Evolutionary conservation across 1,140 invertebrate genomes (phyloP), one percentile per base, ranked within the genome.

Genomic region (Zaprionus nigranus): DNA sequence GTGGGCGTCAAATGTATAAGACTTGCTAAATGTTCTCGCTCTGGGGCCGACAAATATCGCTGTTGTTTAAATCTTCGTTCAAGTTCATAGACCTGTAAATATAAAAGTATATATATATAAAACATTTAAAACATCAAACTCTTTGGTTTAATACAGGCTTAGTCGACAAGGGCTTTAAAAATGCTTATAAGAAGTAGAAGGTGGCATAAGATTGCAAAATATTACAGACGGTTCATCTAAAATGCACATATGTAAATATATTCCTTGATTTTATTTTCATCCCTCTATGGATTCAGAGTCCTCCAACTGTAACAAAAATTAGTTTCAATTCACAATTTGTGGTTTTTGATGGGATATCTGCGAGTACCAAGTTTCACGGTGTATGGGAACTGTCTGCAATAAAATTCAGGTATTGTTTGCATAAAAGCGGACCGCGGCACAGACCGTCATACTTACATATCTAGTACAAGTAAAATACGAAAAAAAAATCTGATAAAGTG

Each of bases 61-160:
- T 97, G 96, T 93, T 97, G 96, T 92, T 99, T 99, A 94, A 99
- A 99, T 90, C 98, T 94, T 92, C 98, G 95, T 93, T 99, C 99
- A 91, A 99, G 93, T 94, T 99, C 98, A 94, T 98, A 99, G 40
- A 99, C 98, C 96, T 99, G 93, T 17, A 93, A 93, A n/a, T 28
- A 64, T 60, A 15, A 53, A 57, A 6, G 51, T n/a, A 46, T 22
- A n/a, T 36, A 61, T 15, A 49, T 57, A 11, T 7, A 15, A 20
- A 36, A 36, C 6, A n/a, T 22, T n/a, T n/a, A 17, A 11, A 46
- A 17, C n/a, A 17, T 22, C 6, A 9, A 11, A 40, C 15, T 40
- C 6, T 6, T 40, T 6, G 38, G 0, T 15, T n/a, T 30, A 2
- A 30, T 3, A 30, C 9, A 11, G 9, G 30, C 7, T 28, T 28